Percentiles rank a stretch among this genome's conserved stretches.
phyloP scores from a whole-genome alignment of 1,140 invertebrate species.

The Cheumatopsyche charites region DNA sequence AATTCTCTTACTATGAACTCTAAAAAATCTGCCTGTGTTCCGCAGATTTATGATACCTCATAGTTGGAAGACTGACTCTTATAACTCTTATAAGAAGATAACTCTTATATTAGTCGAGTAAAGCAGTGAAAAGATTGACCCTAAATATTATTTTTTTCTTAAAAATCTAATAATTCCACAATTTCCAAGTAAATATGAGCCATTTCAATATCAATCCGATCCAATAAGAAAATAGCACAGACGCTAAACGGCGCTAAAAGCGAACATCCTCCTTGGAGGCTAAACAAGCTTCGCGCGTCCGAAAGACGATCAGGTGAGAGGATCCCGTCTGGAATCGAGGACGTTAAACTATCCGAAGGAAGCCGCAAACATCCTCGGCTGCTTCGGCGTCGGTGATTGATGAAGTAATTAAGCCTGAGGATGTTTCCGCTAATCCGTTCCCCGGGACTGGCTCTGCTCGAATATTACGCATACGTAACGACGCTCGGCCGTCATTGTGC shows the following conservation, averaged over 20 bases:
- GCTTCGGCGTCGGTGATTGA: neutral
- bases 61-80: too few relatives aligned
- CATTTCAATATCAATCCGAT: neutral
- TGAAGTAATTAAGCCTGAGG: slow-evolving; percentile 9
- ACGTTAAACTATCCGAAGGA: slow-evolving; percentile 3
- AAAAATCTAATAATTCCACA: too few relatives aligned
- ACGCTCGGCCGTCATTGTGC: too few relatives aligned
- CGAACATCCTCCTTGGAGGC: neutral
- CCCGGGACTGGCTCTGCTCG: neutral
- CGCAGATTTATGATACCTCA: too few relatives aligned
- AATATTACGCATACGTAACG: neutral
- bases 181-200: too few relatives aligned
- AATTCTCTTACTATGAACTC: too few relatives aligned
- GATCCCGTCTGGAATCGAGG: neutral
- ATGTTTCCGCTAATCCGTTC: neutral
- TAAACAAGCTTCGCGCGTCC: neutral
- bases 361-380: slow-evolving; percentile 12
- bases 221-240: neutral
- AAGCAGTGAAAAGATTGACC: too few relatives aligned
- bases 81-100: too few relatives aligned
- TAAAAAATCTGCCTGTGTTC: too few relatives aligned
- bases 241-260: neutral
- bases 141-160: too few relatives aligned
- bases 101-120: too few relatives aligned
- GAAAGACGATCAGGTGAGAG: slow-evolving; percentile 6